Evolutionary conservation across 2,113 vertebrate species (phyloP), one percentile per base, ranked within the genome.

Genomic region (Bos javanicus): DNA sequence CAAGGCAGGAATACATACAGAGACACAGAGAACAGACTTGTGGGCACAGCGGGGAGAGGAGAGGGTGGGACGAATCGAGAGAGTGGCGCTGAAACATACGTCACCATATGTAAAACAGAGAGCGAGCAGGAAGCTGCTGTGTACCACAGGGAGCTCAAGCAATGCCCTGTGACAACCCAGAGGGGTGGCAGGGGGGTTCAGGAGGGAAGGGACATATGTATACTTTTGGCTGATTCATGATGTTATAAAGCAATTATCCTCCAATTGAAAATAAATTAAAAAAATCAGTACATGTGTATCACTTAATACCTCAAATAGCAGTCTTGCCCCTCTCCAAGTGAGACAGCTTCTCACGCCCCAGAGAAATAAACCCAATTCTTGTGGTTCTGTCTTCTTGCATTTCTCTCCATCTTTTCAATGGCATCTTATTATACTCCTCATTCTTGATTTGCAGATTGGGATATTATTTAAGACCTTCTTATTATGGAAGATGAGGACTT

Each of bases 401-500:
- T 83, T 95, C 28, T 95, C 87, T 90, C 88, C 74, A 59, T 48
- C 91, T 90, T 81, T 48, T 14, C 93, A 92, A 84, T 39, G 50
- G 39, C 33, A 76, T 39, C 3, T 64, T 23, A 67, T 91, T 81
- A 23, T 48, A 74, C 10, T 67, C 59, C n/a, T 78, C 59, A 17
- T 95, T 85, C 64, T 52, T 71, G 52, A 81, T 89, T 78, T 91
- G 78, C 23, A 86, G 94, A 93, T 76, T 93, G 78, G 71, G 78
- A 46, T 84, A 82, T 87, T 93, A 74, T 96, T 93, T 95, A 60
- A 78, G 80, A 71, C 30, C 39, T 93, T 80, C 33, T 88, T 94
- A 43, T 60, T 92, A 88, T 81, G 85, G 80, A 91, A 95, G 89
- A 97, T 36, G 87, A 93, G 78, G 56, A 92, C 23, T 74, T 43